Evolutionary conservation across 92 coral and sea anemone genomes (phyloP).

Genomic region (Actinernus sp.): DNA sequence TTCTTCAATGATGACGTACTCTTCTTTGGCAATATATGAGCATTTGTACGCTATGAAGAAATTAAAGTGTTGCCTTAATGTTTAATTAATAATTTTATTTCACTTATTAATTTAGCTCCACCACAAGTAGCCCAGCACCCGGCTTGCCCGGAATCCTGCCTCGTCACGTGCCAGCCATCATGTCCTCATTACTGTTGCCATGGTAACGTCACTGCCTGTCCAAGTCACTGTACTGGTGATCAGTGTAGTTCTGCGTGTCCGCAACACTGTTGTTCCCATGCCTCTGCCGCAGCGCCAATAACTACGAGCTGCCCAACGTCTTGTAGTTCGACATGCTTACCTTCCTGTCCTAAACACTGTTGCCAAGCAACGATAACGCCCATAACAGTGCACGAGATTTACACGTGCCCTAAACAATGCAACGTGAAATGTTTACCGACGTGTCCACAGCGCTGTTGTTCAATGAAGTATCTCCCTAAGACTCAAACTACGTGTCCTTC

Average conservation of each 20-base stretch:
- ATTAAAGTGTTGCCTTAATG: constrained; percentile 36
- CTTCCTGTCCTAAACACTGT: constrained; percentile 42
- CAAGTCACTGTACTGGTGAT: not conserved
- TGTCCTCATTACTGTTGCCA: constrained; percentile 55
- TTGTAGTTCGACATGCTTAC: constrained; percentile 23
- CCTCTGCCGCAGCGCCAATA: not conserved
- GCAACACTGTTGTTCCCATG: constrained; percentile 20
- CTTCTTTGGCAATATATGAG: too few species aligned
- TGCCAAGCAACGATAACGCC: constrained; percentile 31
- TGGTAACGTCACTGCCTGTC: not conserved
- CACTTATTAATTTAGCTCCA: constrained; percentile 5
- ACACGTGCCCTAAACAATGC: constrained; percentile 41
- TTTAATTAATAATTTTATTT: too few species aligned
- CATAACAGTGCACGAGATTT: not conserved
- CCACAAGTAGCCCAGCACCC: constrained; percentile 1
- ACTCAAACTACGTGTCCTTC: too few species aligned
- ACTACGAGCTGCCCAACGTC: constrained; percentile 16
- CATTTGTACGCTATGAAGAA: too few species aligned
- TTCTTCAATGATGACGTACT: too few species aligned
- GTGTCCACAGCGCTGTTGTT: constrained; percentile 65
- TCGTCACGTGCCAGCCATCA: constrained; percentile 12
- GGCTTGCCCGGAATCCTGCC: constrained; percentile 33
- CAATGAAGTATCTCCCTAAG: constrained; percentile 7
- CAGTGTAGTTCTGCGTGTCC: constrained; percentile 21
- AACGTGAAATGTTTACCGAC: constrained; percentile 28